phyloP scores from a whole-genome alignment of 2,797 vertebrate genomes.

The Sphenodon punctatus region DNA sequence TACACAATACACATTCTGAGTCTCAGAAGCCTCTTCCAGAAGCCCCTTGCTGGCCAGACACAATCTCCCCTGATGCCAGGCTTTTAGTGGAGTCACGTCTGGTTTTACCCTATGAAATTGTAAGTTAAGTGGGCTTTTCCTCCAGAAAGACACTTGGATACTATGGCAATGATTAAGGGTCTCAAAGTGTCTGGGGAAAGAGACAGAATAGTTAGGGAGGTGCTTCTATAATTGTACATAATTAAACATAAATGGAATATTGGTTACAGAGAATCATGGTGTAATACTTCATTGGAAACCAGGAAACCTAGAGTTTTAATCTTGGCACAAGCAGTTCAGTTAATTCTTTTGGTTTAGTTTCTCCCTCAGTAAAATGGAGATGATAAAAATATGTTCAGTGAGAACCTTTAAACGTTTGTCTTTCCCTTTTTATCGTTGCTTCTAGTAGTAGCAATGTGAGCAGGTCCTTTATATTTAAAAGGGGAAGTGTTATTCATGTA shows the following conservation, averaged over 20 bases:
- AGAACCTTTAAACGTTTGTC: neutral
- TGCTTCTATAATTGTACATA: neutral
- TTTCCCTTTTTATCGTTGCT: neutral
- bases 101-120: neutral
- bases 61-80: too few species aligned
- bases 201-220: neutral
- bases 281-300: neutral
- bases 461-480: fast-evolving
- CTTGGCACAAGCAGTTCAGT: neutral
- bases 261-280: neutral
- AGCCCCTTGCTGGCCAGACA: too few species aligned
- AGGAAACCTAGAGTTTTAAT: neutral
- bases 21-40: too few species aligned
- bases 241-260: too few species aligned
- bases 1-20: too few species aligned
- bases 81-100: neutral
- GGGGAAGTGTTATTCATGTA: neutral
- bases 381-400: neutral
- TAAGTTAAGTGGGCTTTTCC: too few species aligned
- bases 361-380: slow-evolving; percentile 20
- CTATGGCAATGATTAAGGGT: neutral
- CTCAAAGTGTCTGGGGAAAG: neutral
- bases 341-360: slow-evolving; percentile 16
- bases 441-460: neutral
- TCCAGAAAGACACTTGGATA: slow-evolving; percentile 11